Evolutionary conservation across 1,140 invertebrate species (phyloP).

Genomic region (Wiebesia pumilae): DNA sequence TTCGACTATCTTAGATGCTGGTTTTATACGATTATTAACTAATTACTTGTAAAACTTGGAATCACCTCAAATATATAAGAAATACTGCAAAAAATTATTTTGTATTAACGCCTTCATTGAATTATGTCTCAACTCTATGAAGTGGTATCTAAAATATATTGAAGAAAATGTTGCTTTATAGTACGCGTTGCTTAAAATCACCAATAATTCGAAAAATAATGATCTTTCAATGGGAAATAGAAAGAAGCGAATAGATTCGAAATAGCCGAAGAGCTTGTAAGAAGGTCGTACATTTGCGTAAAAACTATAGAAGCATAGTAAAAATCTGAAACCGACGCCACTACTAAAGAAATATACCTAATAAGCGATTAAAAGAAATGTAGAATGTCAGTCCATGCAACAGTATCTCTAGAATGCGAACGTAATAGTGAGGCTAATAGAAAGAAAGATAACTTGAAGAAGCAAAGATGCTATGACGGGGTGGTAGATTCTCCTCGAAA

Average conservation of each 20-base stretch:
- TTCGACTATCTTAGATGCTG: too few species aligned
- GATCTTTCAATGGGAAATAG: too few species aligned
- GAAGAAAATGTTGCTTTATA: too few species aligned
- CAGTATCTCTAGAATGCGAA: neutral
- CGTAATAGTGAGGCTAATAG: conserved; percentile 25
- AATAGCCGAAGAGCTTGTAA: neutral
- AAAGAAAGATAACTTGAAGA: neutral
- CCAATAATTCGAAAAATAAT: too few species aligned
- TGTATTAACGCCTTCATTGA: too few species aligned
- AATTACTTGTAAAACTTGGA: too few species aligned
- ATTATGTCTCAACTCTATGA: too few species aligned
- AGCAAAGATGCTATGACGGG: neutral
- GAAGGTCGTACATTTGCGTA: neutral
- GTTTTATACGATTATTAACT: too few species aligned
- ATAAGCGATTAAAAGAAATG: neutral
- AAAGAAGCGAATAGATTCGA: neutral
- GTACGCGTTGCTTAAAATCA: too few species aligned
- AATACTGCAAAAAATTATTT: too few species aligned
- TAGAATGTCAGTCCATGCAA: neutral
- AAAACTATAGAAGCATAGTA: neutral
- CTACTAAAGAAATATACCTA: neutral
- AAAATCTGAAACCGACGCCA: neutral
- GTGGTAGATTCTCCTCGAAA: neutral
- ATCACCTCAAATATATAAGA: too few species aligned
- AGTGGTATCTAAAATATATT: too few species aligned